Evolutionary conservation across 1,140 invertebrate genomes (phyloP), one percentile per base, ranked within the genome.

Genomic region (Frieseomelitta varia): DNA sequence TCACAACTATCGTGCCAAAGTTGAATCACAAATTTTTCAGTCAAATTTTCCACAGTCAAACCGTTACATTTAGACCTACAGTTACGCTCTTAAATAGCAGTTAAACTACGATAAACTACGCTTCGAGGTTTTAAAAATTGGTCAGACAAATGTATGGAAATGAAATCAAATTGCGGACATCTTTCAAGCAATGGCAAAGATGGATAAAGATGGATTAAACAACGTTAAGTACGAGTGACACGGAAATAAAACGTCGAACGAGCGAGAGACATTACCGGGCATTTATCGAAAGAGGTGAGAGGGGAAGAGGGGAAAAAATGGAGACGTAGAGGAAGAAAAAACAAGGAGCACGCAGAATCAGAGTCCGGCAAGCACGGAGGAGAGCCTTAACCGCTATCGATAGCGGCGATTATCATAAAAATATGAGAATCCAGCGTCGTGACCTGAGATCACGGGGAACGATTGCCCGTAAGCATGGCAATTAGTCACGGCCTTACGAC

Each of bases 401-500:
- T 88, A 67, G 21, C 24, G 30, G 34, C 14, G 67, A 84, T 88
- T 85, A 90, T 27, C 76, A 87, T 87, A 84, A 79, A 81, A 77
- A 56, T 86, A 86, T 65, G 79, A 72, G 84, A 79, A 79, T 75
- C 65, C 34, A 65, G 24, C 61, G 79, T 86, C 34, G 34, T 83
- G 84, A 86, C 80, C 81, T 27, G 56, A 85, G 87, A 88, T 88
- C 71, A 73, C 53, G 72, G 47, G 74, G 56, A 63, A 72, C 53
- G 87, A 88, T 89, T 84, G 51, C 68, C 73, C 51, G 27, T 72
- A 80, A 85, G 83, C 65, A 68, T 65, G 69, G 78, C 77, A 90
- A 90, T 90, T 90, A 90, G 89, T 90, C 89, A 90, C 88, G 88
- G 89, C 65, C 76, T 72, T 86, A 56, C 67, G 81, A 73, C 77